Percentiles rank a stretch among this genome's conserved stretches.
Conservation (phyloP, 2,888 invertebrate species). For the Epistrophe grossulariae region DNA sequence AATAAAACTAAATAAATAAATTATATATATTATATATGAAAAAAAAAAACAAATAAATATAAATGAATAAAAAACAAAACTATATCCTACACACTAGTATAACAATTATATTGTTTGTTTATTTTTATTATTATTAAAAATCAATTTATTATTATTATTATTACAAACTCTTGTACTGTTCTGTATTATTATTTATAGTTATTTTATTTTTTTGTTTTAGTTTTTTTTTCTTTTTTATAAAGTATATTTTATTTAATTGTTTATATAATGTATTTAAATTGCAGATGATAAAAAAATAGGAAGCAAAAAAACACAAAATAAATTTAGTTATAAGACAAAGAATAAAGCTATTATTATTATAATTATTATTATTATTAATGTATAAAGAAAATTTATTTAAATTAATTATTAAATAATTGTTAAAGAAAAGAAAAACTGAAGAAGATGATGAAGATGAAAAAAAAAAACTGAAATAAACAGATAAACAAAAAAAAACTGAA, state of each 20-base stretch:
- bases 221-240: conserved; percentile 32
- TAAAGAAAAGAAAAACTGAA: conserved; percentile 52
- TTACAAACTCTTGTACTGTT: conserved; percentile 60
- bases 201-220: conserved; percentile 53
- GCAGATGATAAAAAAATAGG: conserved; percentile 39
- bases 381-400: conserved; percentile 75
- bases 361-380: conserved; percentile 52
- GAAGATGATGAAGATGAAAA: conserved; percentile 28
- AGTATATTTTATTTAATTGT: conserved; percentile 67
- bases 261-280: conserved; percentile 75
- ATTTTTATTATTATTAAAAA: conserved; percentile 41
- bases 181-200: conserved; percentile 76
- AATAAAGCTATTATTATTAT: conserved; percentile 71
- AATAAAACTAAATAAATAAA: conserved; percentile 71
- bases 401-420: conserved; percentile 74
- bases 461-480: conserved; percentile 32
- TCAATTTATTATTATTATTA: conserved; percentile 10
- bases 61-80: conserved; percentile 57
- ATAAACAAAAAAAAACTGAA: conserved; percentile 28
- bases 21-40: conserved; percentile 75
- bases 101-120: conserved; percentile 69
- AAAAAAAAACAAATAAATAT: conserved; percentile 55
- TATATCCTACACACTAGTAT: conserved; percentile 70
- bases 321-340: conserved; percentile 73
- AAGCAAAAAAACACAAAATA: conserved; percentile 45